A percentile compares a stretch with the other conserved stretches of the same genome.
Conservation (phyloP, 2,888 invertebrate genomes). For the Xestia ashworthii region DNA sequence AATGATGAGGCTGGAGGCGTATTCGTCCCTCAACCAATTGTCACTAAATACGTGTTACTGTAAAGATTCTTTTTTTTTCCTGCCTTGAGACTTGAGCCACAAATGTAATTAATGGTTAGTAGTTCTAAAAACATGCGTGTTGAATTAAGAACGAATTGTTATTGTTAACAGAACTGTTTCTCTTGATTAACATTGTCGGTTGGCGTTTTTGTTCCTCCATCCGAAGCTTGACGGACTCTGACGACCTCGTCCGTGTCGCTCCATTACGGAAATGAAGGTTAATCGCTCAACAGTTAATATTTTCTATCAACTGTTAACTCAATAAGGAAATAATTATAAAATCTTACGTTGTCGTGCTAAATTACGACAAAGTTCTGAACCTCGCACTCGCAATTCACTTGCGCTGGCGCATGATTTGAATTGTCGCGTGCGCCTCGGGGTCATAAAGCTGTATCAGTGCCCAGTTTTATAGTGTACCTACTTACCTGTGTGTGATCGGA, state of each 20-base stretch:
- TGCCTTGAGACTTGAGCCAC: constrained; percentile 17
- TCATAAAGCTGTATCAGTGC: constrained; percentile 23
- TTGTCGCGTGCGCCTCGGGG: constrained; percentile 38
- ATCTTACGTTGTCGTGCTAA: constrained; percentile 57
- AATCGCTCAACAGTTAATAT: constrained; percentile 64
- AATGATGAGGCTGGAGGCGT: constrained; percentile 69
- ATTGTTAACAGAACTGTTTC: constrained; percentile 52
- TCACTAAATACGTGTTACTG: constrained; percentile 54
- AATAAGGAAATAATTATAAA: constrained; percentile 71
- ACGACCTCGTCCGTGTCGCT: constrained; percentile 67
- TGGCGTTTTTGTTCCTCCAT: constrained; percentile 67
- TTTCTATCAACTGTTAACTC: constrained; percentile 66
- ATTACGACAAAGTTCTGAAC: constrained; percentile 38
- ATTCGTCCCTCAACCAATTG: constrained; percentile 62
- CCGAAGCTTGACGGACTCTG: constrained; percentile 49
- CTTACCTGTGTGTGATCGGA: not conserved
- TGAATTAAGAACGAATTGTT: constrained; percentile 55
- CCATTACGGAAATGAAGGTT: constrained; percentile 69
- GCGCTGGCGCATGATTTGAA: constrained; percentile 55
- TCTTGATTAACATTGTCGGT: constrained; percentile 68
- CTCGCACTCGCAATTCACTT: constrained; percentile 51
- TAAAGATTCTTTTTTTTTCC: constrained; percentile 37
- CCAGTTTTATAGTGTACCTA: not conserved
- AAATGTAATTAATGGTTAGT: constrained; percentile 22
- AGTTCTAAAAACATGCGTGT: constrained; percentile 48